These are phyloP conservation scores for Stichopus chloronotus DNA, from an alignment of 35 echinoderm and acorn worm genomes.

Conservation along the genomic window DNA sequence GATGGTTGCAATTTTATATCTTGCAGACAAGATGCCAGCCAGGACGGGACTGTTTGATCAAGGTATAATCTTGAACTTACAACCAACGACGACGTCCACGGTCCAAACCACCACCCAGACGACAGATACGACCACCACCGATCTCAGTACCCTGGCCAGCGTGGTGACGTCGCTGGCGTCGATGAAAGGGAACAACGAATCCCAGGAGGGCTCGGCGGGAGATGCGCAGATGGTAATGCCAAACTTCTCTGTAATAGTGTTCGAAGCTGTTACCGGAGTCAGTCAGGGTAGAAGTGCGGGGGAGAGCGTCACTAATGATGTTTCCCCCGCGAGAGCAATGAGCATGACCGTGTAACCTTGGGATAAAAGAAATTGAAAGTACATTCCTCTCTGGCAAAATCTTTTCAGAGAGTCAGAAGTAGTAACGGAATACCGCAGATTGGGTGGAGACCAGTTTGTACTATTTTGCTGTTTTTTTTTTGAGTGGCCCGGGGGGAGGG, in stretches of 20 bases:
- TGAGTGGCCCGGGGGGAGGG: no score
- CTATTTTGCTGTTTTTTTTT: no score
- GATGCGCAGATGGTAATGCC: constrained; percentile 72
- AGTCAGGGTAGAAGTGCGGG: background rate
- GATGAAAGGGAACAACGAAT: constrained; percentile 83
- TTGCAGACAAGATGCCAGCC: constrained; percentile 33
- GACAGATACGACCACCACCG: constrained; percentile 86
- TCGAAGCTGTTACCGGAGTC: background rate
- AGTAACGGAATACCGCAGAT: no score
- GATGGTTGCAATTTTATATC: background rate
- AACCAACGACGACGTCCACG: constrained; percentile 42
- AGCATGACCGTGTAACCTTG: no score
- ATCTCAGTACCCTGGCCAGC: constrained; percentile 94
- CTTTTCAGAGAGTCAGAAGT: no score
- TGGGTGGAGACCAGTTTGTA: no score
- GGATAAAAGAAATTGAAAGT: no score
- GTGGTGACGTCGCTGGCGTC: constrained; percentile 95
- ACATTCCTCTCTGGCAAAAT: no score
- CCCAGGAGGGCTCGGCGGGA: constrained; percentile 49
- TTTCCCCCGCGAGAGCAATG: no score
- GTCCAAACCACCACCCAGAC: constrained; percentile 25
- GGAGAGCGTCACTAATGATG: background rate
- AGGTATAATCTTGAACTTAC: constrained; percentile 90
- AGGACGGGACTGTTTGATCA: constrained; percentile 93
- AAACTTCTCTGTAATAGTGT: background rate